Conservation (phyloP, 1,140 invertebrate genomes). For the Drosophila burlai region DNA sequence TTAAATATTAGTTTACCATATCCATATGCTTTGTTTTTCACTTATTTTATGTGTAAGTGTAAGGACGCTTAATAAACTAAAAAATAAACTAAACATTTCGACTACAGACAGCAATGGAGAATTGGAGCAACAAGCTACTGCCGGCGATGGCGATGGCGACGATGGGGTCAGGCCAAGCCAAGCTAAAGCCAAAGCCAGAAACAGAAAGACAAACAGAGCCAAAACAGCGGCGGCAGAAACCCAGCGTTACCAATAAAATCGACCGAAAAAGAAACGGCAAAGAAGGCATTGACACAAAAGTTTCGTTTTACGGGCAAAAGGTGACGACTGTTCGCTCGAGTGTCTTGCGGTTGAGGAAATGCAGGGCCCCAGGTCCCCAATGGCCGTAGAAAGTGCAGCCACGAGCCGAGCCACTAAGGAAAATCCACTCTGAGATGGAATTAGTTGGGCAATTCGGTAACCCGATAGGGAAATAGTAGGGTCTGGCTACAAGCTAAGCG, state of each 20-base stretch:
- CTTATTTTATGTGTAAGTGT: background rate
- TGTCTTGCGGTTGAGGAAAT: constrained; percentile 48
- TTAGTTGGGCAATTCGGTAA: constrained; percentile 42
- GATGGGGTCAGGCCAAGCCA: constrained; percentile 46
- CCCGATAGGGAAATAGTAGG: constrained; percentile 36
- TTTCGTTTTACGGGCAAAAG: constrained; percentile 66
- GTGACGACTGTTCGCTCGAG: constrained; percentile 49
- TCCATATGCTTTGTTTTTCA: background rate
- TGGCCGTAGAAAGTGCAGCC: constrained; percentile 37
- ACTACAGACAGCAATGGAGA: constrained; percentile 19
- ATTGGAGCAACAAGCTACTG: constrained; percentile 55
- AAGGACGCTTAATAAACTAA: background rate
- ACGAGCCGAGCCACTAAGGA: constrained; percentile 5
- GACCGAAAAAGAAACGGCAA: constrained; percentile 53
- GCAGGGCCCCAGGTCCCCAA: constrained; percentile 4
- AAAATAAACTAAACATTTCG: constrained; percentile 28
- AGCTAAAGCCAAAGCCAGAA: constrained; percentile 30
- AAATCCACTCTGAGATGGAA: constrained; percentile 25
- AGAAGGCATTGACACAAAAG: constrained; percentile 73
- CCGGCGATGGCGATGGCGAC: constrained; percentile 12
- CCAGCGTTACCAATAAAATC: constrained; percentile 51
- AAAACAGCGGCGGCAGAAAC: constrained; percentile 3
- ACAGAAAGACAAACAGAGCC: constrained; percentile 7
- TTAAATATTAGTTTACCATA: background rate
- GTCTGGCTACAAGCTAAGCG: constrained; percentile 18